Percentiles rank a stretch among this genome's conserved stretches.
phyloP scores from a whole-genome alignment of 2,113 vertebrate genomes.

The Urocolius indicus region DNA sequence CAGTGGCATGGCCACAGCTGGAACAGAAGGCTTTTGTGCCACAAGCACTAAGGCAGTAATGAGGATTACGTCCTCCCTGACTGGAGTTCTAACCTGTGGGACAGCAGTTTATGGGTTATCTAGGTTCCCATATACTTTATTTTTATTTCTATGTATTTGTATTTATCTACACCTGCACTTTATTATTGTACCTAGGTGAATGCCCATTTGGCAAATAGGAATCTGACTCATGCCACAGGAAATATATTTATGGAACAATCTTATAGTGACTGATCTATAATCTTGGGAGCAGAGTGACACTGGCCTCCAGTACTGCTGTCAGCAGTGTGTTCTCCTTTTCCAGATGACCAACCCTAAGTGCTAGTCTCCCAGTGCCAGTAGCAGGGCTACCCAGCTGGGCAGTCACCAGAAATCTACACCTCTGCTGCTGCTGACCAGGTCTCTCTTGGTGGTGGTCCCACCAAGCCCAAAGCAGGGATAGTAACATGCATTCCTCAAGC shows the following conservation, averaged over 20 bases:
- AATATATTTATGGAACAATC: constrained; percentile 9
- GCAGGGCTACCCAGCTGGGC: background rate
- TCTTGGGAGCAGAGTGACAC: constrained; percentile 10
- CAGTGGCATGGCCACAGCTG: background rate
- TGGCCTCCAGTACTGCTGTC: background rate
- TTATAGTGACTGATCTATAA: background rate
- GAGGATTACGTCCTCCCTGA: background rate
- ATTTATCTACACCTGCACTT: background rate
- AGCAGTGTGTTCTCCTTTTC: background rate
- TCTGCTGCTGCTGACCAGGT: background rate
- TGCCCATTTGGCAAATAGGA: background rate
- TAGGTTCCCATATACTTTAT: background rate
- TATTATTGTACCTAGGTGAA: background rate
- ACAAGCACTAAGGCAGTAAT: background rate
- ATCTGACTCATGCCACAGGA: constrained; percentile 32
- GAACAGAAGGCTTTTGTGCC: background rate
- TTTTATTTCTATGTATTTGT: background rate
- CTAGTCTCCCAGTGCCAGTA: background rate
- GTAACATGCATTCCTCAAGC: accelerated
- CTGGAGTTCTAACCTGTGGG: background rate
- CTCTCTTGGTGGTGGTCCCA: background rate
- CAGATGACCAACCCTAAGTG: background rate
- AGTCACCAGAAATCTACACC: background rate
- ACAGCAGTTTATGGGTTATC: background rate
- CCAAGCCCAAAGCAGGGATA: background rate